Conservation (phyloP, 2,888 invertebrate species). For the Macrosoma leucophasiata region DNA sequence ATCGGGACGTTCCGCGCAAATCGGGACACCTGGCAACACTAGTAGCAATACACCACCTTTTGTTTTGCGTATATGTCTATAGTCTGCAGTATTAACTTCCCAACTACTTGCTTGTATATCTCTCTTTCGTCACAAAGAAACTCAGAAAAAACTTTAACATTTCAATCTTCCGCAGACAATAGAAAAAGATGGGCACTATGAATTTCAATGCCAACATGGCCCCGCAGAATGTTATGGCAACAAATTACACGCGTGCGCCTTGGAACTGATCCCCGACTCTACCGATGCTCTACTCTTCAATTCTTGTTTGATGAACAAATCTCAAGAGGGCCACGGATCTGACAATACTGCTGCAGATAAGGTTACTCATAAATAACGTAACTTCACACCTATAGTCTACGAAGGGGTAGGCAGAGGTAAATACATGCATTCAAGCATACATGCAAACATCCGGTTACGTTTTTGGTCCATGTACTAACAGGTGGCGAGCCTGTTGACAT, state of each 20-base stretch:
- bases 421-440: too few relatives aligned
- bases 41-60: too few relatives aligned
- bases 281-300: slow-evolving; percentile 75
- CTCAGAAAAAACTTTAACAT: neutral
- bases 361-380: slow-evolving; percentile 26
- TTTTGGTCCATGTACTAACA: too few relatives aligned
- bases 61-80: too few relatives aligned
- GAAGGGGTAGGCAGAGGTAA: too few relatives aligned
- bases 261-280: slow-evolving; percentile 60
- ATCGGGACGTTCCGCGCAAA: too few relatives aligned
- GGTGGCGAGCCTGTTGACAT: too few relatives aligned
- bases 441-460: too few relatives aligned
- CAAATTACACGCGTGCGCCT: slow-evolving; percentile 83
- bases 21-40: too few relatives aligned
- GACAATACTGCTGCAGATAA: slow-evolving; percentile 37
- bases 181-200: slow-evolving; percentile 25
- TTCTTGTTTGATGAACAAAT: slow-evolving; percentile 80
- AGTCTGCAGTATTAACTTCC: too few relatives aligned
- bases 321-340: slow-evolving; percentile 29
- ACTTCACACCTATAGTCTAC: neutral
- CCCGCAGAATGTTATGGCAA: slow-evolving; percentile 83
- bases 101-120: too few relatives aligned
- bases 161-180: slow-evolving; percentile 24
- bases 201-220: slow-evolving; percentile 85
- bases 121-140: neutral